These are phyloP conservation scores for Frieseomelitta varia DNA, from an alignment of 1,140 invertebrate genomes.

Conservation along the genomic window DNA sequence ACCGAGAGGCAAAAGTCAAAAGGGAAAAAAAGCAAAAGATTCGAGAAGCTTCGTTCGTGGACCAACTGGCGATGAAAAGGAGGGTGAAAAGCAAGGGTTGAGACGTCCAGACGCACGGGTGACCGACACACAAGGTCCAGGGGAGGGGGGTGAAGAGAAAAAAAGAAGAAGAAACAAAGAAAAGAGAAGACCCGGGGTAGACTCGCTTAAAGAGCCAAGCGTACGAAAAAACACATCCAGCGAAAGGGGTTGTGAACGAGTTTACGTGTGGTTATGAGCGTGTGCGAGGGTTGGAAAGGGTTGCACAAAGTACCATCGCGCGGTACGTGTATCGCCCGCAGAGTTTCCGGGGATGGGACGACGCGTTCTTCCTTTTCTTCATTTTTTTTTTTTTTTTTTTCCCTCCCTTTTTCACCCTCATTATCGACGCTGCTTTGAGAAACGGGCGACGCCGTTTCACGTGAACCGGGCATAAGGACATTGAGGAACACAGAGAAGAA, in stretches of 20 bases:
- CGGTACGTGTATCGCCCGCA: constrained; percentile 26
- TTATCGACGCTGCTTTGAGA: constrained; percentile 59
- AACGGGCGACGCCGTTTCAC: constrained; percentile 44
- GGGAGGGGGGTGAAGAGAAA: background rate
- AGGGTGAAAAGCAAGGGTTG: background rate
- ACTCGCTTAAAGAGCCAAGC: constrained; percentile 43
- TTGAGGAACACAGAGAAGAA: constrained; percentile 30
- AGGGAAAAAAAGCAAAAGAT: background rate
- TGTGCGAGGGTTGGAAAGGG: background rate
- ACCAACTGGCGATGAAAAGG: too few species aligned
- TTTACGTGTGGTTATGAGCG: background rate
- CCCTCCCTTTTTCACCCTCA: constrained; percentile 31
- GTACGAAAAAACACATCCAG: constrained; percentile 32
- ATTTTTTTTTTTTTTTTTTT: constrained; percentile 28
- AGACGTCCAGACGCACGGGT: constrained; percentile 8
- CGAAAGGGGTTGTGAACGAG: constrained; percentile 13
- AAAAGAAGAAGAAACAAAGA: too few species aligned
- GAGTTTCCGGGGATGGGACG: constrained; percentile 14
- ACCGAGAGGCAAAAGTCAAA: background rate
- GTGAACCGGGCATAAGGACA: constrained; percentile 47
- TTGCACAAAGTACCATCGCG: background rate
- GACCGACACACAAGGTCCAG: constrained; percentile 17
- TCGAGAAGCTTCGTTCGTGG: background rate
- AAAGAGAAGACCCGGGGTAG: background rate
- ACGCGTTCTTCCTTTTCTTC: constrained; percentile 40